These are phyloP conservation scores for Ecdyonurus torrentis DNA, from an alignment of 2,888 invertebrate genomes.

Conservation along the genomic window DNA sequence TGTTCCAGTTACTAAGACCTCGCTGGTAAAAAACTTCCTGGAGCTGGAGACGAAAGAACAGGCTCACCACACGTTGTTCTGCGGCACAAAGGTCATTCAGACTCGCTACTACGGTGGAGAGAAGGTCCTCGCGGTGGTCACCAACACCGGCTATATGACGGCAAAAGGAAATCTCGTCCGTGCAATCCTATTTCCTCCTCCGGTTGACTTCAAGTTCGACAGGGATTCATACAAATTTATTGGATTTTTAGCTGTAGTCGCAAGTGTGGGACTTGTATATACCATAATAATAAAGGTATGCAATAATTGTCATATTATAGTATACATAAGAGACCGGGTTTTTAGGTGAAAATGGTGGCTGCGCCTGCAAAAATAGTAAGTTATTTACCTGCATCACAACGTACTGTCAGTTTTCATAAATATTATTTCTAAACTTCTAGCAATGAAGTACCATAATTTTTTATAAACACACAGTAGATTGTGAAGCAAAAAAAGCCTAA, in stretches of 20 bases:
- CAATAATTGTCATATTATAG: too few relatives aligned
- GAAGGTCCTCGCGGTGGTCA: slow-evolving; percentile 26
- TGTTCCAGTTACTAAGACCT: slow-evolving; percentile 79
- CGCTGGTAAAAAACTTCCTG: slow-evolving; percentile 48
- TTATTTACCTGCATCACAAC: too few relatives aligned
- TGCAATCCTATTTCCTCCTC: slow-evolving; percentile 37
- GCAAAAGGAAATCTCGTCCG: slow-evolving; percentile 34
- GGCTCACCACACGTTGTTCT: slow-evolving; percentile 71
- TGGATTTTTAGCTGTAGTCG: slow-evolving; percentile 30
- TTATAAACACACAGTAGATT: too few relatives aligned
- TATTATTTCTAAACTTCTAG: too few relatives aligned
- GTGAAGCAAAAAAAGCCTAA: too few relatives aligned
- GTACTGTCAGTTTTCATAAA: too few relatives aligned
- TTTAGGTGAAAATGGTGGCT: too few relatives aligned
- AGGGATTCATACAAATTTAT: slow-evolving; percentile 32
- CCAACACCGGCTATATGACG: slow-evolving; percentile 29
- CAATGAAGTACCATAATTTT: too few relatives aligned
- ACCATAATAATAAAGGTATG: slow-evolving; percentile 35
- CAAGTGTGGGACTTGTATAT: slow-evolving; percentile 33
- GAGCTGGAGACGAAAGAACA: slow-evolving; percentile 49
- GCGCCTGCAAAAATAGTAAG: too few relatives aligned
- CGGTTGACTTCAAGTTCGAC: slow-evolving; percentile 36
- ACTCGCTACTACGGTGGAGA: slow-evolving; percentile 61
- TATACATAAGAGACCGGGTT: too few relatives aligned
- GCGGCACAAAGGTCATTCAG: slow-evolving; percentile 80